These are phyloP conservation scores for Megamerina dolium DNA, from an alignment of 2,888 invertebrate species.

Conservation along the genomic window DNA sequence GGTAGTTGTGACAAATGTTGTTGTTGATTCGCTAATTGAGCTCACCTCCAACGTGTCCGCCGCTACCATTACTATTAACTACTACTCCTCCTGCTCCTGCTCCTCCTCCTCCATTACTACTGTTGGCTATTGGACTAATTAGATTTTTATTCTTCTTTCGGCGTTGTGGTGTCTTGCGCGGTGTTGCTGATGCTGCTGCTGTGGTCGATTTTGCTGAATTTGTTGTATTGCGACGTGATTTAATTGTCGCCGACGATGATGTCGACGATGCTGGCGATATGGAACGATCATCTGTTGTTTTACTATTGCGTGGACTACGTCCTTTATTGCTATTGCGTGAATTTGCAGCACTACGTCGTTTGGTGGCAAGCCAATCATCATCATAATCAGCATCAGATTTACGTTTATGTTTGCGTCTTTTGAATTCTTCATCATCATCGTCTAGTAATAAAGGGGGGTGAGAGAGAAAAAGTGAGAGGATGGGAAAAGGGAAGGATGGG, in stretches of 20 bases:
- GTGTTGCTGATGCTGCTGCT: conserved; percentile 24
- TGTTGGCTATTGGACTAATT: conserved; percentile 1
- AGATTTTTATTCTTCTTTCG: conserved; percentile 31
- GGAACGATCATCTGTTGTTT: conserved; percentile 38
- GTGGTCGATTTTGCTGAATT: conserved; percentile 16
- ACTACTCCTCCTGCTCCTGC: conserved; percentile 6
- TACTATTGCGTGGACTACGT: conserved; percentile 35
- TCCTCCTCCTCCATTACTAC: conserved; percentile 9
- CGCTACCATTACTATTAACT: not conserved
- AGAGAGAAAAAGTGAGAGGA: conserved; percentile 6
- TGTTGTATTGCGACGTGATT: conserved; percentile 24
- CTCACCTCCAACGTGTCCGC: conserved; percentile 21
- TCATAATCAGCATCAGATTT: conserved; percentile 48
- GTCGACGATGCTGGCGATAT: conserved; percentile 43
- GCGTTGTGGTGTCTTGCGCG: conserved; percentile 40
- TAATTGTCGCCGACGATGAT: conserved; percentile 40
- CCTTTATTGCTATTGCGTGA: conserved; percentile 41
- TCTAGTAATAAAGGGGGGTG: conserved; percentile 31
- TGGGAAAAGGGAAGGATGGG: not conserved
- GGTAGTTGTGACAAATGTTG: no score
- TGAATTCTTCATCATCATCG: conserved; percentile 46
- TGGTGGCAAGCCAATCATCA: conserved; percentile 47
- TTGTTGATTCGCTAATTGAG: conserved; percentile 22
- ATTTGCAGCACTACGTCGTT: conserved; percentile 34
- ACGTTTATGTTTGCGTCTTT: conserved; percentile 42